Evolutionary conservation across 2,797 vertebrate species (phyloP).

Genomic region (Periparus ater): DNA sequence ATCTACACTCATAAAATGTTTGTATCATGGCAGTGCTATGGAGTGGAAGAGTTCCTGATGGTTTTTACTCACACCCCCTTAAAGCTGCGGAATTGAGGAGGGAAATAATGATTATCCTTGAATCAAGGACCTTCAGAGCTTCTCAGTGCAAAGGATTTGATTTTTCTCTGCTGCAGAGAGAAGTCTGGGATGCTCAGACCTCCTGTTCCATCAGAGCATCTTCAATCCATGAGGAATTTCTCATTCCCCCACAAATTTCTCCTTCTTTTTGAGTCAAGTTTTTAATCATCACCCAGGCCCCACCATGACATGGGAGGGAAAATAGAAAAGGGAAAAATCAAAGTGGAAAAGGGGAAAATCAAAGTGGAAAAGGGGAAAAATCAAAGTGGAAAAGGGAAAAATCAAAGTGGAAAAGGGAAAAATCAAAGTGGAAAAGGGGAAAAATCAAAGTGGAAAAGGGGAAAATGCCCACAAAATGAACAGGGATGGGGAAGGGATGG

Average conservation of each 20-base stretch:
- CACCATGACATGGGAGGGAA: fast-evolving
- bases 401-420: background rate
- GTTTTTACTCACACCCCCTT: background rate
- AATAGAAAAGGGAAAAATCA: background rate
- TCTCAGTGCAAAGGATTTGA: background rate
- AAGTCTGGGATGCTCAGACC: background rate
- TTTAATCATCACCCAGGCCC: background rate
- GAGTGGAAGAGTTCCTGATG: background rate
- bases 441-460: background rate
- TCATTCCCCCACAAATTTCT: background rate
- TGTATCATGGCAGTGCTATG: background rate
- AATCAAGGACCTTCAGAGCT: background rate
- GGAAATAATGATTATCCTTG: background rate
- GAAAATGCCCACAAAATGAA: background rate
- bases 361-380: too few relatives aligned
- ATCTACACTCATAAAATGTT: background rate
- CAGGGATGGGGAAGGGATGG: fast-evolving
- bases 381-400: background rate
- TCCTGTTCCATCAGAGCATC: background rate
- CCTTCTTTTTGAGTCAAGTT: background rate
- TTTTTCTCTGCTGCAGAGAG: background rate
- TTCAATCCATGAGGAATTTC: background rate
- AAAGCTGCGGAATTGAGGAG: background rate
- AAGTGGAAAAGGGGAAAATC: background rate
- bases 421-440: background rate